Base-by-base conservation (phyloP, 2,113 vertebrate species). In the Syrmaticus mikado region DNA sequence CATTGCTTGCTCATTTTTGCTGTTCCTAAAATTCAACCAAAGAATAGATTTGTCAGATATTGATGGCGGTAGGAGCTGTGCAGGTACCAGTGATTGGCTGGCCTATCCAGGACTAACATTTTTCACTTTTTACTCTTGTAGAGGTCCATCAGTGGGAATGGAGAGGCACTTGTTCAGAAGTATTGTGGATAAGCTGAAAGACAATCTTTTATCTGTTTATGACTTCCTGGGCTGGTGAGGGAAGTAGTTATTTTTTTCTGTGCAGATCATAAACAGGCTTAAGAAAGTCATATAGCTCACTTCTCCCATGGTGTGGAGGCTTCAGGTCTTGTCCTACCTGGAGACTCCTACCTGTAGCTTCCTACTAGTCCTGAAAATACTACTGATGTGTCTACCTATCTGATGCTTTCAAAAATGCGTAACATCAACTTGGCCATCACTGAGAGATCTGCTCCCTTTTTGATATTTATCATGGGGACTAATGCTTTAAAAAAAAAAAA, bases 91-190 rank as follows among this genome's bases (percentile, higher is more conserved):
- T 34, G 27, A 8, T 46, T 78, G 61, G 36, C n/a, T 41, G 50
- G 34, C 36, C 28, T 5, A 81, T 28, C 45, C 25, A 18, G 14
- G 40, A n/a, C 40, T 78, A 40, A 72, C 38, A 11, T 65, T 74
- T 79, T 75, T 79, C 20, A 5, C 20, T 30, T 61, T 50, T 78
- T 61, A 28, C 11, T 89, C 11, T 15, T 76, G 48, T 27, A 27
- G 8, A 57, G 41, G 43, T 10, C 38, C 6, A 1, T 84, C 25
- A 34, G 10, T 34, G 0, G 0, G 3, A 82, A 75, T 7, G 13
- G 9, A 5, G 13, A 58, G 71, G 30, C 24, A 19, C 65, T 84
- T 1, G 0, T 28, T 28, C 8, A 79, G 58, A 15, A 66, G 22
- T 1, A 2, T 1, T 50, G 25, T 71, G 57, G 52, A 5, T 67